phyloP scores from a whole-genome alignment of 92 coral and sea anemone genomes.

The Parazoanthus darwini region DNA sequence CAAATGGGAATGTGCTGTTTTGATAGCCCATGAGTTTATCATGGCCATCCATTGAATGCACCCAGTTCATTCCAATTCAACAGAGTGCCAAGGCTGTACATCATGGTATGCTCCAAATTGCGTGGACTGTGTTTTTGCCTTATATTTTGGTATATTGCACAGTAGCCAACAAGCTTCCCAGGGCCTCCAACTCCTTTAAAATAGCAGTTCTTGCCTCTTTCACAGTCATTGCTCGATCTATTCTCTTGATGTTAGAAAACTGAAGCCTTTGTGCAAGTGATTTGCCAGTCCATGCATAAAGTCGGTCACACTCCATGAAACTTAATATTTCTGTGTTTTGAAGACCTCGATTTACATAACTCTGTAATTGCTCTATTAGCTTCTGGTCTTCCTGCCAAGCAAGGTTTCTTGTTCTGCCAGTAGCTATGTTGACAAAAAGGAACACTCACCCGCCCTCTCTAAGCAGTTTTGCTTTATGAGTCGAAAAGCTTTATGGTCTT shows the following conservation, averaged over 20 bases:
- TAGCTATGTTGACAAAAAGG: conserved; percentile 27
- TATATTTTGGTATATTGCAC: conserved; percentile 17
- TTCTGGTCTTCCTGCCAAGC: conserved; percentile 30
- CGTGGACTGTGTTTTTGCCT: conserved; percentile 31
- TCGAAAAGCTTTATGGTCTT: conserved; percentile 32
- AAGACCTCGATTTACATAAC: conserved; percentile 27
- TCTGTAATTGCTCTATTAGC: conserved; percentile 14
- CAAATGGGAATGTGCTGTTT: conserved; percentile 29
- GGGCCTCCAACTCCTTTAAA: conserved; percentile 30
- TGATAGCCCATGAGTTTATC: conserved; percentile 36
- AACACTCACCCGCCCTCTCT: conserved; percentile 25
- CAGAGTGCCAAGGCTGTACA: conserved; percentile 10
- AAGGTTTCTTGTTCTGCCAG: conserved; percentile 36
- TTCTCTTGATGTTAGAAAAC: conserved; percentile 8
- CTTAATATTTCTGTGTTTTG: conserved; percentile 33
- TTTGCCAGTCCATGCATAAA: conserved; percentile 12
- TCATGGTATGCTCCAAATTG: conserved; percentile 28
- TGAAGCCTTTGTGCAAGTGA: conserved; percentile 31
- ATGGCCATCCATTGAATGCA: conserved; percentile 39
- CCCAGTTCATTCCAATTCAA: conserved; percentile 35
- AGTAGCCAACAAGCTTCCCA: conserved; percentile 29
- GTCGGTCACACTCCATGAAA: conserved; percentile 20
- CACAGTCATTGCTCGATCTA: conserved; percentile 39
- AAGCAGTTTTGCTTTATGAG: conserved; percentile 21
- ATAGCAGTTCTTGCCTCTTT: conserved; percentile 23